Base-by-base conservation (phyloP, 1,140 invertebrate genomes). In the Bombus waltoni region DNA sequence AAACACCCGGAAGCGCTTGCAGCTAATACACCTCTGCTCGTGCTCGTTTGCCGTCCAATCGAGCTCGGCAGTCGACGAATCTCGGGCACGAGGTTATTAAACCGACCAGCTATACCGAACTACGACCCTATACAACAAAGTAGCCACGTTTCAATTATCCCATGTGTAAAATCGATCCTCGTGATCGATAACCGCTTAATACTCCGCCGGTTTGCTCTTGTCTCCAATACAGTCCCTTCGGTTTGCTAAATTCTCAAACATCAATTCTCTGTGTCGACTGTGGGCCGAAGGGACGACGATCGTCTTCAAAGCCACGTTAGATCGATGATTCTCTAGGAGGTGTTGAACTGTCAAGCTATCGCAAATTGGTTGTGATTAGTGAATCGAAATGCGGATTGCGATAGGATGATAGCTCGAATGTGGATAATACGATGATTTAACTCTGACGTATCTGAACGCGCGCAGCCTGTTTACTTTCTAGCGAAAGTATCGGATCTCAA, bases 61-160 rank as follows among this genome's bases (percentile, higher is more conserved):
- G n/a, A 44, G n/a, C 74, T 53, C 22, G 53, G 25, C 65, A 9
- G 32, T 32, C 65, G 32, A 53, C 83, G 77, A 74, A 89, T 89
- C 71, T 89, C 88, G 87, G 88, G 87, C 83, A 89, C 38, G 68
- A n/a, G 88, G 88, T 89, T 88, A 89, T 88, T 83, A 86, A 89
- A 81, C 76, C 83, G 81, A 18, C 65, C 83, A 66, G 57, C 53
- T 75, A 42, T 44, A 77, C 42, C 65, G 47, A 53, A 53, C 47
- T 53, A 53, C 47, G 22, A 1, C 47, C 18, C 47, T 53, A 1
- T 53, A 53, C 47, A 22, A 22, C 47, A 22, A 88, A 88, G 88
- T 88, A 88, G 81, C 80, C 79, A 35, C 87, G 83, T 86, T 88
- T 18, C 47, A 53, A 53, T 53, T 53, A 53, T 53, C 47, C 18